phyloP scores from a whole-genome alignment of 2,797 vertebrate genomes.

The Myotis vivesi region DNA sequence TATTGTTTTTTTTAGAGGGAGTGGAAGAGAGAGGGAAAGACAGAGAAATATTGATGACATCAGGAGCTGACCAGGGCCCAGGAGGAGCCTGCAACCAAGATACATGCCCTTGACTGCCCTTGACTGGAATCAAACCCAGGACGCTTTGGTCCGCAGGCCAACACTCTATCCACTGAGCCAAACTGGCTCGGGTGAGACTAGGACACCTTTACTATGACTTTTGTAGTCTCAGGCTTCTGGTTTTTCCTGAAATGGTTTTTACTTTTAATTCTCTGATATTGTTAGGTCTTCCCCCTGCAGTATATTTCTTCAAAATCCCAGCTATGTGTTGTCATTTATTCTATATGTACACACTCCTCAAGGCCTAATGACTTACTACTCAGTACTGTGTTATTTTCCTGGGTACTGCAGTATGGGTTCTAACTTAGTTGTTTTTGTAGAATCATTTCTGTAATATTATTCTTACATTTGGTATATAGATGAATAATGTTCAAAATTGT shows the following conservation, averaged over 20 bases:
- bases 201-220: too few species aligned
- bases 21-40: too few species aligned
- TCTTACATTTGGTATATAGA: not conserved
- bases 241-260: not conserved
- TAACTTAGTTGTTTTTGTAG: not conserved
- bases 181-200: too few species aligned
- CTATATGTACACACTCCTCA: rapidly evolving
- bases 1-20: too few species aligned
- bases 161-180: too few species aligned
- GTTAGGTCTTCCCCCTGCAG: not conserved
- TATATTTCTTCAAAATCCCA: not conserved
- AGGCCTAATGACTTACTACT: not conserved
- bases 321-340: not conserved
- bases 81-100: too few species aligned
- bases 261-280: not conserved
- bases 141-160: too few species aligned
- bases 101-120: too few species aligned
- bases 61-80: too few species aligned
- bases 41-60: too few species aligned
- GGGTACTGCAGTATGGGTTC: not conserved
- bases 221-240: not conserved
- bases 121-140: too few species aligned
- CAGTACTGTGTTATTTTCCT: not conserved
- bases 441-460: not conserved
- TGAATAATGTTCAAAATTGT: not conserved